These are phyloP conservation scores for Pelodytes ibericus DNA, from an alignment of 2,797 vertebrate genomes.

Conservation along the genomic window DNA sequence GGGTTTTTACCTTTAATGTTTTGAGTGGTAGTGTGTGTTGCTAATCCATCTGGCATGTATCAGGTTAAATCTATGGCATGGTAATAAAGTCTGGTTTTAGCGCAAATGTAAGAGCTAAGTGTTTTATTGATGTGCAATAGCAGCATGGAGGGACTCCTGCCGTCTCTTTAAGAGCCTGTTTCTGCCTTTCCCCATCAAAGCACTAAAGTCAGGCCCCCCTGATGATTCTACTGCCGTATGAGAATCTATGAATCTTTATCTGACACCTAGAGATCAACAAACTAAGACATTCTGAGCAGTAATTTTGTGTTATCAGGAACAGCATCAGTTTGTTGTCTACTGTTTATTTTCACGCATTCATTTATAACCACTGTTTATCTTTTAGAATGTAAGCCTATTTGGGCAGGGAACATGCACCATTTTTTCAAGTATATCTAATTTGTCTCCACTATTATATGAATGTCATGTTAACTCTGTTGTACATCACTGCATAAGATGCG, in stretches of 20 bases:
- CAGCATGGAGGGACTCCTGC: not conserved
- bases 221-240: not conserved
- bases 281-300: not conserved
- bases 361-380: no score
- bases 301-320: not conserved
- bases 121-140: slow-evolving; percentile 2
- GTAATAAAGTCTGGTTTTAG: not conserved
- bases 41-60: not conserved
- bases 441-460: no score
- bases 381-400: no score
- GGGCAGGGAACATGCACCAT: no score
- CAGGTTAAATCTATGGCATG: not conserved
- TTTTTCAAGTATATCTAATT: no score
- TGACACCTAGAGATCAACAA: slow-evolving; percentile 1
- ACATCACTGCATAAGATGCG: no score
- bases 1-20: not conserved
- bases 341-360: no score
- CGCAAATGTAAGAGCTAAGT: not conserved
- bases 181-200: slow-evolving; percentile 1
- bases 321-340: no score
- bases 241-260: not conserved
- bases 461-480: no score
- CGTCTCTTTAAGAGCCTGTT: slow-evolving; percentile 4
- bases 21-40: not conserved
- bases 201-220: not conserved